Percentiles rank a stretch among this genome's conserved stretches.
phyloP scores from a whole-genome alignment of 2,797 vertebrate genomes.

The Anniella stebbinsi region DNA sequence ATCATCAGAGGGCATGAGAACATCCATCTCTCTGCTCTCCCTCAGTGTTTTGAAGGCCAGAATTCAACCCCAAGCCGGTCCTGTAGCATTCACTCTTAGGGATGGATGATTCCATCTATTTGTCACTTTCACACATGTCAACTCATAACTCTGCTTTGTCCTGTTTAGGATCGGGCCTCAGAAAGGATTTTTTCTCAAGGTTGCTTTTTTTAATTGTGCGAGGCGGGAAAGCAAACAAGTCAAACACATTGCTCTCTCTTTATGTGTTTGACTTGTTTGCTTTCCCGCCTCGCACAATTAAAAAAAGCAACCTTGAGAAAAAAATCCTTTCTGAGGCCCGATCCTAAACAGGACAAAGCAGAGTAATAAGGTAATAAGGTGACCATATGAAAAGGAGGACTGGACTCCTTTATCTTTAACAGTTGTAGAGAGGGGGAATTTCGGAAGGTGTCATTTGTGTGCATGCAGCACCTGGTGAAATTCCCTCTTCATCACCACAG shows the following conservation, averaged over 20 bases:
- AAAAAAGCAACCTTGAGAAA: neutral
- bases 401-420: too few relatives aligned
- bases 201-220: neutral
- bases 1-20: neutral
- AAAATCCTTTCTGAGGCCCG: too few relatives aligned
- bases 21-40: neutral
- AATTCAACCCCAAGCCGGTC: neutral
- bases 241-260: too few relatives aligned
- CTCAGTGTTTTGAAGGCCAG: neutral
- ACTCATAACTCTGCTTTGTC: neutral
- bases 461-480: too few relatives aligned
- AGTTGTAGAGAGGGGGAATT: too few relatives aligned
- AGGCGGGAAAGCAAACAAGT: too few relatives aligned
- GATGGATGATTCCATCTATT: neutral
- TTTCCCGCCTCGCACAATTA: too few relatives aligned
- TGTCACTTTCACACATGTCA: neutral
- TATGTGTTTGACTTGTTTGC: too few relatives aligned
- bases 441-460: too few relatives aligned
- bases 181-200: neutral
- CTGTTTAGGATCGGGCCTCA: neutral
- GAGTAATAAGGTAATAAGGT: neutral
- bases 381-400: too few relatives aligned
- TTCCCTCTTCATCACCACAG: too few relatives aligned
- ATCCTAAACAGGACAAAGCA: neutral
- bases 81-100: neutral